phyloP scores from a whole-genome alignment of 2,113 vertebrate genomes.

The Solenodon paradoxus region DNA sequence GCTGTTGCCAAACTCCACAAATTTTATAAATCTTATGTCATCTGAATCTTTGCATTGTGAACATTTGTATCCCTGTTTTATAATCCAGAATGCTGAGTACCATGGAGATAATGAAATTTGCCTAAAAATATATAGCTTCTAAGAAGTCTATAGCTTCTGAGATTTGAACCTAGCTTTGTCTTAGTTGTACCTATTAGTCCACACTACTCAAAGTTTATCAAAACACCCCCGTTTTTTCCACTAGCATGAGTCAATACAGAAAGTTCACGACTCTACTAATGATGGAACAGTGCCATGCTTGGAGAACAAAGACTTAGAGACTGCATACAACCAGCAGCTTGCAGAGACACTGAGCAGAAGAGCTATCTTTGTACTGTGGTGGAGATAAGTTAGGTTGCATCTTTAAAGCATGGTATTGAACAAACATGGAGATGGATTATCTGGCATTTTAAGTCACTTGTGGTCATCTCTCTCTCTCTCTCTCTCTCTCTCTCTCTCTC shows the following conservation, averaged over 20 bases:
- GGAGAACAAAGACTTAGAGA: not conserved
- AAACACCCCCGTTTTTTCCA: not conserved
- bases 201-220: not conserved
- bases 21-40: not conserved
- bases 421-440: not conserved
- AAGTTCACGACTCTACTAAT: not conserved
- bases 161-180: not conserved
- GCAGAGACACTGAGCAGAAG: not conserved
- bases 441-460: not conserved
- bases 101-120: not conserved
- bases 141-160: not conserved
- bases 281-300: not conserved
- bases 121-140: not conserved
- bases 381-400: not conserved
- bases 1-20: not conserved
- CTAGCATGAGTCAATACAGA: not conserved
- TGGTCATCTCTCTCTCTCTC: too few relatives aligned
- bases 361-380: not conserved
- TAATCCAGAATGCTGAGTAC: not conserved
- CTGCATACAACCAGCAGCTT: not conserved
- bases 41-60: not conserved
- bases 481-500: too few relatives aligned
- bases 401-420: not conserved
- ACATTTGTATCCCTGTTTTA: not conserved
- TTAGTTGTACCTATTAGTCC: not conserved